Base-by-base conservation (phyloP, 2,888 invertebrate species). In the Peribatodes rhomboidaria region DNA sequence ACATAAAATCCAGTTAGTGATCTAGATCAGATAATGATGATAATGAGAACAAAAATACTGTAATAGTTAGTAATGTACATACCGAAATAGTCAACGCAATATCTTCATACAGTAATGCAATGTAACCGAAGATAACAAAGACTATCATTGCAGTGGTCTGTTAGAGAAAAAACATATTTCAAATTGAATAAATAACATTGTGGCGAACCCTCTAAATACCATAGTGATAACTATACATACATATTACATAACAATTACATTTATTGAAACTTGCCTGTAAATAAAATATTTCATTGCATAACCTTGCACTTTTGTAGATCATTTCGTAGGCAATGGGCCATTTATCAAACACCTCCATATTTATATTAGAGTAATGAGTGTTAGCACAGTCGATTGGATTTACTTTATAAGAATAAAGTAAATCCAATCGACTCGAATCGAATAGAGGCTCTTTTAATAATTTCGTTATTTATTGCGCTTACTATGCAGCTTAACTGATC, bases 91-190 rank as follows among this genome's bases (percentile, higher is more conserved):
- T 31, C 67, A 10, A 9, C 53, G 55, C 0, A 66, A 58, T 65
- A 0, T 77, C 59, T 3, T 56, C 41, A 50, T 80, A 81, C 50
- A 77, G 39, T 27, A 77, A 54, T 33, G 74, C 49, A 13, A 83
- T 77, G 47, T 79, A 79, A 58, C 77, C 76, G 0, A 54, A 27
- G 0, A 75, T 69, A 14, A 76, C 59, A 11, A 76, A 65, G 0
- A 69, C 20, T 18, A 81, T 37, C 77, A 80, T 78, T 11, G 74
- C 41, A 2, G 79, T 75, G 14, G 82, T 62, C 84, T 84, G 69
- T 50, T 79, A 79, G 33, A 46, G 7, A 55, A 41, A 54, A 14
- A 18, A 6, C 4, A 18, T 1, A 20, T 14, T 8, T 18, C 18
- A n/a, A n/a, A 14, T 39, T n/a, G n/a, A n/a, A n/a, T n/a, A 37